Conservation (phyloP, 2,797 vertebrate genomes). For the Gallinago solitaria region DNA sequence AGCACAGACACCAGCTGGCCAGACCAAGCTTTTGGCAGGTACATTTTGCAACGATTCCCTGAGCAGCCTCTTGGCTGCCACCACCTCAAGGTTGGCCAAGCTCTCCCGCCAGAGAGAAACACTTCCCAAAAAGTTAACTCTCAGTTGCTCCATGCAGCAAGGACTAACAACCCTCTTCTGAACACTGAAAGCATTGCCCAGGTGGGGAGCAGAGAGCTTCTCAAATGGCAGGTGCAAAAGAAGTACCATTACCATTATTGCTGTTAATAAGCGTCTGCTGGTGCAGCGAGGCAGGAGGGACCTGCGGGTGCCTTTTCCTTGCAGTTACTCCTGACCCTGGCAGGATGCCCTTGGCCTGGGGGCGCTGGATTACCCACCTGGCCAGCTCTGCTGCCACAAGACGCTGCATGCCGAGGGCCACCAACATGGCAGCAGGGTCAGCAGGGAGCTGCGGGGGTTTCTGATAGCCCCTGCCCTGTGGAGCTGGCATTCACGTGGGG, state of each 20-base stretch:
- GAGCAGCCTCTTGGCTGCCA: slow-evolving; percentile 37
- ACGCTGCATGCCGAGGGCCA: fast-evolving
- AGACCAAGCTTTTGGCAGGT: neutral
- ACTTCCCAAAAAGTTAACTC: slow-evolving; percentile 62
- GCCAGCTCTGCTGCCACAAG: neutral
- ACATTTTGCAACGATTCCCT: neutral
- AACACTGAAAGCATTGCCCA: neutral
- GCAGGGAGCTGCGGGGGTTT: neutral
- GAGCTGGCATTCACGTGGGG: fast-evolving
- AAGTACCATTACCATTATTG: neutral
- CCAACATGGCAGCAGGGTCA: neutral
- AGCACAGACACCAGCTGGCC: neutral
- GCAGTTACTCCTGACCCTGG: neutral
- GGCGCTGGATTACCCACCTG: neutral
- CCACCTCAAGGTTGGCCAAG: slow-evolving; percentile 9
- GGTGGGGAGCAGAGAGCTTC: neutral
- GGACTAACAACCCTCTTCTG: neutral
- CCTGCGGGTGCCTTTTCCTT: neutral
- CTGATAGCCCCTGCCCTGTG: too few species aligned
- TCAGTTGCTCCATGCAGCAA: neutral
- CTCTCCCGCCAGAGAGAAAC: neutral
- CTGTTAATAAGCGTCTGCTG: neutral
- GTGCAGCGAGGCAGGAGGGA: neutral
- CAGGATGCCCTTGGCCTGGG: neutral
- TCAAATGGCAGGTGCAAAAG: neutral